A percentile compares a stretch with the other conserved stretches of the same genome.
Conservation (phyloP, 2,888 invertebrate species). For the Sisyra nigra region DNA sequence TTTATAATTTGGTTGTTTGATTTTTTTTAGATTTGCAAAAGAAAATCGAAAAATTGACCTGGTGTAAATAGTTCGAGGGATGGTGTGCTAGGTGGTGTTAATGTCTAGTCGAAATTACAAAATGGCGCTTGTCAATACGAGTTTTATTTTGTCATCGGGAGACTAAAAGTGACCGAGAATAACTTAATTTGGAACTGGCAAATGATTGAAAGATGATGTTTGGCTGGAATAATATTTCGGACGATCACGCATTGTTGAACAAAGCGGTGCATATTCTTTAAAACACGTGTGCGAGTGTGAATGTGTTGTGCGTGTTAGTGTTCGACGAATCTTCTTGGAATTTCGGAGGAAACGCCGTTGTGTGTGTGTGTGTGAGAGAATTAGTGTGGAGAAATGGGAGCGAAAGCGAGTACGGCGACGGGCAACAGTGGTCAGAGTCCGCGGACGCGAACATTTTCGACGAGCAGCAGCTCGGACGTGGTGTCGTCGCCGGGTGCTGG, state of each 20-base stretch:
- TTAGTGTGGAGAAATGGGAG: constrained; percentile 49
- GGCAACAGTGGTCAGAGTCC: constrained; percentile 62
- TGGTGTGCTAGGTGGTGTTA: too few species aligned
- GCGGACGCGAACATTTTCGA: constrained; percentile 59
- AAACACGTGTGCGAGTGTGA: not conserved
- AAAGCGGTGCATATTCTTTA: not conserved
- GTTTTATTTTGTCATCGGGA: constrained; percentile 28
- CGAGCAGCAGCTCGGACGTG: constrained; percentile 49
- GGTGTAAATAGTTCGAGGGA: too few species aligned
- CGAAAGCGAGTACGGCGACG: constrained; percentile 62
- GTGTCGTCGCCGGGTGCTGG: constrained; percentile 37
- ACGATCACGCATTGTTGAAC: constrained; percentile 8
- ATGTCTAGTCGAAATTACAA: constrained; percentile 17
- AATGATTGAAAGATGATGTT: constrained; percentile 8
- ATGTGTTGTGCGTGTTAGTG: constrained; percentile 12
- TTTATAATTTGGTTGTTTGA: too few species aligned
- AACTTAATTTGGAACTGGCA: not conserved
- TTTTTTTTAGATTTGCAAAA: too few species aligned
- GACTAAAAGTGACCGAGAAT: constrained; percentile 24
- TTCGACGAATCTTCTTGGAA: constrained; percentile 18
- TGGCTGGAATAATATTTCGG: constrained; percentile 8
- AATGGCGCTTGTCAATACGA: constrained; percentile 34
- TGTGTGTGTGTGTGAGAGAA: constrained; percentile 10
- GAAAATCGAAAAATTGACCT: too few species aligned
- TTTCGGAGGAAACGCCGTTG: constrained; percentile 7